Conservation (phyloP, 2,113 vertebrate species). For the Odocoileus hemionus region DNA sequence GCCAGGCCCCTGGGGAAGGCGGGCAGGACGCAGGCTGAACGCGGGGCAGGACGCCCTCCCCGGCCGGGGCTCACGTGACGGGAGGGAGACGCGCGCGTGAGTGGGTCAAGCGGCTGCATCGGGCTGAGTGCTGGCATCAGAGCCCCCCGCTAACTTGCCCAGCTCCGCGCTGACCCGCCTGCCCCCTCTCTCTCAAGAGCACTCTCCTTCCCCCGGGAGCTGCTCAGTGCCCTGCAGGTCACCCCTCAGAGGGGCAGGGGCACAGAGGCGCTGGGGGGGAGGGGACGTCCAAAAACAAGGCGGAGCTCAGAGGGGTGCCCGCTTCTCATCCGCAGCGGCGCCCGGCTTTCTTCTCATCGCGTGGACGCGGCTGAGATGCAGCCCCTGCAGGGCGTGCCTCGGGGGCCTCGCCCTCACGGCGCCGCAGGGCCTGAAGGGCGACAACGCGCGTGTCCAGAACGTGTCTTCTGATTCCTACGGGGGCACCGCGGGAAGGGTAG, state of each 20-base stretch:
- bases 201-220: rapidly evolving
- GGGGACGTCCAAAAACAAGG: too few species aligned
- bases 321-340: too few species aligned
- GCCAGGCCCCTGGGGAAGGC: not conserved
- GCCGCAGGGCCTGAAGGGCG: rapidly evolving
- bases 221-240: not conserved
- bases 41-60: not conserved
- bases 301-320: not conserved
- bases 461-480: rapidly evolving
- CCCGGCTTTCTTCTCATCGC: rapidly evolving
- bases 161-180: too few species aligned
- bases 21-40: not conserved
- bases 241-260: not conserved
- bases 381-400: rapidly evolving
- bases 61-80: rapidly evolving
- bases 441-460: rapidly evolving
- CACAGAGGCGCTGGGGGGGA: not conserved
- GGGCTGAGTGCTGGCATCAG: rapidly evolving
- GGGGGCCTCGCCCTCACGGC: rapidly evolving
- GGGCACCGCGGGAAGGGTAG: rapidly evolving
- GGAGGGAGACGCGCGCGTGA: too few species aligned
- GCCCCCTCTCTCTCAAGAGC: too few species aligned
- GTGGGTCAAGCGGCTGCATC: rapidly evolving
- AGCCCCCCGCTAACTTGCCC: rapidly evolving
- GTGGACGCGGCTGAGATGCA: rapidly evolving